These are phyloP conservation scores for Ceuthmochares aereus DNA, from an alignment of 2,113 vertebrate species.

Conservation along the genomic window DNA sequence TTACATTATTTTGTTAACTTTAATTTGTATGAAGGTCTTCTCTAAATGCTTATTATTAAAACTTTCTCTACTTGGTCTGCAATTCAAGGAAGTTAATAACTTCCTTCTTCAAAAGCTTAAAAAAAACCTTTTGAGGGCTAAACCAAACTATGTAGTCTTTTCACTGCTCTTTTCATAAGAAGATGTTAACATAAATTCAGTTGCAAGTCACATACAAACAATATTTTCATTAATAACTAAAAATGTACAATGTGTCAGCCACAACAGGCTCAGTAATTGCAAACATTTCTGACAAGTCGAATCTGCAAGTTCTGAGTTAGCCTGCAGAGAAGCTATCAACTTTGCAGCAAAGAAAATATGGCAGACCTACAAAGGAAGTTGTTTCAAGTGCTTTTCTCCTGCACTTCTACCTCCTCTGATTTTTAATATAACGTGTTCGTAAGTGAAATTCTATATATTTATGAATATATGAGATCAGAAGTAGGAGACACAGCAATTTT, in stretches of 20 bases:
- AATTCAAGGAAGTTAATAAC: not conserved
- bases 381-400: not conserved
- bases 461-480: not conserved
- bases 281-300: not conserved
- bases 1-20: not conserved
- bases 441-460: not conserved
- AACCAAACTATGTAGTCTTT: not conserved
- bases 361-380: not conserved
- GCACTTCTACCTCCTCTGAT: not conserved
- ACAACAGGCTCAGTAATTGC: not conserved
- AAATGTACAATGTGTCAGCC: not conserved
- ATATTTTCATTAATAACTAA: not conserved
- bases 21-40: not conserved
- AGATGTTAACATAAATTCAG: not conserved
- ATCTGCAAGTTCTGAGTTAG: not conserved
- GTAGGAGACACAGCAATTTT: not conserved
- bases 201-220: not conserved
- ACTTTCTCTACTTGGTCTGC: not conserved
- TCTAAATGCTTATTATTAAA: not conserved
- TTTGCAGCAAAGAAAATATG: not conserved
- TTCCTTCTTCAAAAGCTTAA: not conserved
- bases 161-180: not conserved
- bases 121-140: not conserved
- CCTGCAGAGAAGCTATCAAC: not conserved
- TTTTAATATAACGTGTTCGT: not conserved